A percentile compares a stretch with the other conserved stretches of the same genome.
phyloP scores from a whole-genome alignment of 2,888 invertebrate genomes.

The Beris chalybata region DNA sequence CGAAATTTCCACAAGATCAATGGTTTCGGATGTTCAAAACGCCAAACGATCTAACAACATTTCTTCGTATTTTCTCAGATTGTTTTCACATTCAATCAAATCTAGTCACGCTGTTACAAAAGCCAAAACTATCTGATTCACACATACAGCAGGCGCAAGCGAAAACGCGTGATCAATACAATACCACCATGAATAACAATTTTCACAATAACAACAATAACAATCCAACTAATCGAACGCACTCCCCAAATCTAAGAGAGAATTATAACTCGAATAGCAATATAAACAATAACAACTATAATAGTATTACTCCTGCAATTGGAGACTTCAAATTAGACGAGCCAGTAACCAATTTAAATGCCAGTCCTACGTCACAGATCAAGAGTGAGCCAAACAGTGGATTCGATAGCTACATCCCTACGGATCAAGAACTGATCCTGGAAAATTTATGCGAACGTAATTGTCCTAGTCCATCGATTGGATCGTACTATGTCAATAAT shows the following conservation, averaged over 20 bases:
- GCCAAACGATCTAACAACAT: conserved; percentile 84
- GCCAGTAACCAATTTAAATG: conserved; percentile 51
- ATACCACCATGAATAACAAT: conserved; percentile 50
- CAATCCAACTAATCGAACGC: conserved; percentile 34
- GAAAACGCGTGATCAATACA: conserved; percentile 54
- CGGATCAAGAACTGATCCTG: conserved; percentile 51
- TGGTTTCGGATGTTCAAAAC: conserved; percentile 90
- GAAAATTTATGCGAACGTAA: conserved; percentile 56
- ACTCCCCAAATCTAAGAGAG: conserved; percentile 5
- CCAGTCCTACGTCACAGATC: conserved; percentile 41
- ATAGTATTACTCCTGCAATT: conserved; percentile 29
- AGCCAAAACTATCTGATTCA: conserved; percentile 69
- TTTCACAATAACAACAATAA: conserved; percentile 36
- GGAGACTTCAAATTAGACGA: conserved; percentile 55
- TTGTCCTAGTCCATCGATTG: conserved; percentile 61
- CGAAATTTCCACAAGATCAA: conserved; percentile 73
- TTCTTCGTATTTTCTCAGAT: conserved; percentile 91
- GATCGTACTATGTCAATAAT: conserved; percentile 64
- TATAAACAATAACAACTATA: conserved; percentile 38
- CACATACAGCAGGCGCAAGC: conserved; percentile 56
- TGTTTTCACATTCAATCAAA: conserved; percentile 92
- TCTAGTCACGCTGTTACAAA: conserved; percentile 80
- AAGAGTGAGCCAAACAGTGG: conserved; percentile 55
- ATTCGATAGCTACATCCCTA: conserved; percentile 53
- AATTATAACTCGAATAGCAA: conserved; percentile 31